Conservation (phyloP, 1,140 invertebrate genomes). For the Eumaeus atala region DNA sequence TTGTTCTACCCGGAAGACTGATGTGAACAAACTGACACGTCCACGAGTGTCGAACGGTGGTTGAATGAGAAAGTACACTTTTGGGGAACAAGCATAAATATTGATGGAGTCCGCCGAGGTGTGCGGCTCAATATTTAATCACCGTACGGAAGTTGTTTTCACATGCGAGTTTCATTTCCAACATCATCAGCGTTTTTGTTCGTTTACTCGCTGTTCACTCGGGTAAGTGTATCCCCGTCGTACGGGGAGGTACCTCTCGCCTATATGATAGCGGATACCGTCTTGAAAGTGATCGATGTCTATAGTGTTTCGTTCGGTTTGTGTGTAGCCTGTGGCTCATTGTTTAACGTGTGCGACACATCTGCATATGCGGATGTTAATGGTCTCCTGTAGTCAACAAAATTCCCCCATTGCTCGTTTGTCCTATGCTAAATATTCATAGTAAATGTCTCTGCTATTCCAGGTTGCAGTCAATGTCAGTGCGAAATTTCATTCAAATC, state of each 20-base stretch:
- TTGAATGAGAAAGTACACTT: constrained; percentile 68
- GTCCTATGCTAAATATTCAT: too few species aligned
- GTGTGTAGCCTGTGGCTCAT: too few species aligned
- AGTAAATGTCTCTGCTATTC: constrained; percentile 23
- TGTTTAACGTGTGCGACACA: too few species aligned
- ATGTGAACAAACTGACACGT: constrained; percentile 45
- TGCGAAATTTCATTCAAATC: neutral
- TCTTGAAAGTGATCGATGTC: too few species aligned
- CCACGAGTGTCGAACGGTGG: constrained; percentile 52
- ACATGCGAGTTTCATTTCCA: constrained; percentile 22
- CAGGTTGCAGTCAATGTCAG: neutral
- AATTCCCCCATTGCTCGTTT: too few species aligned
- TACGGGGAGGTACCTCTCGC: too few species aligned
- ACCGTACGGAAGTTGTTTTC: constrained; percentile 53
- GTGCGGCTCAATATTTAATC: constrained; percentile 60
- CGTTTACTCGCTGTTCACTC: constrained; percentile 22
- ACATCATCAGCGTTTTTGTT: constrained; percentile 29
- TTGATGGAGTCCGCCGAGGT: constrained; percentile 61
- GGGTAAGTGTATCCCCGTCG: too few species aligned
- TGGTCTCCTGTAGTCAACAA: too few species aligned
- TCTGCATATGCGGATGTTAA: too few species aligned
- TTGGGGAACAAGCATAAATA: constrained; percentile 66
- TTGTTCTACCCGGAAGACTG: constrained; percentile 22
- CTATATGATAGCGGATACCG: too few species aligned
- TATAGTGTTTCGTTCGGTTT: too few species aligned